phyloP scores from a whole-genome alignment of 1,140 invertebrate genomes.

The Drosophila lini region DNA sequence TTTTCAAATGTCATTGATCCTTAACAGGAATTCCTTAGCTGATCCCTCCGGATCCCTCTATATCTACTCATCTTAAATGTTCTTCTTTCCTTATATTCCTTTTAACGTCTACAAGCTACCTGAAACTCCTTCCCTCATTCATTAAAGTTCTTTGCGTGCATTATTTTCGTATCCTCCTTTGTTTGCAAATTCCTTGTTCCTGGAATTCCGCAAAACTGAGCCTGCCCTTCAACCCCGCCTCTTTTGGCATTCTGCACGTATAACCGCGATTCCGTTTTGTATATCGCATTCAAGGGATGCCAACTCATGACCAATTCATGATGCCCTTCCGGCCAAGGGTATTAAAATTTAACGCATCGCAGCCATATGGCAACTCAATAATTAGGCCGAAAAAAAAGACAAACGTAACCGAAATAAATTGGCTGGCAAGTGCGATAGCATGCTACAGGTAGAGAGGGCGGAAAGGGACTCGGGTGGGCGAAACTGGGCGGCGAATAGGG shows the following conservation, averaged over 20 bases:
- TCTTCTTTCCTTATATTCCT: constrained; percentile 1
- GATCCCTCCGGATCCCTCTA: background rate
- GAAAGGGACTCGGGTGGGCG: constrained; percentile 18
- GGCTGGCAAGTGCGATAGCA: constrained; percentile 69
- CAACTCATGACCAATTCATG: constrained; percentile 38
- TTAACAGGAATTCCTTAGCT: constrained; percentile 9
- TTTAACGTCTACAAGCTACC: background rate
- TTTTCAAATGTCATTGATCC: background rate
- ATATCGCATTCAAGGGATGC: constrained; percentile 4
- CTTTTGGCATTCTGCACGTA: constrained; percentile 8
- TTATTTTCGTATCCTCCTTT: constrained; percentile 16
- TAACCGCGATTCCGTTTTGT: constrained; percentile 11
- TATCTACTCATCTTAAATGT: background rate
- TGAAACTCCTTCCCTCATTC: constrained; percentile 4
- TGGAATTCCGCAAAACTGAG: constrained; percentile 24
- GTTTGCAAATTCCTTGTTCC: constrained; percentile 19
- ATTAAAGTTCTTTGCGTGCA: constrained; percentile 1
- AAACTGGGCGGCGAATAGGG: constrained; percentile 8
- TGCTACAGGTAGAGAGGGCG: constrained; percentile 34
- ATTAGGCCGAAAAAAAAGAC: constrained; percentile 63
- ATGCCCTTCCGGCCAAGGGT: constrained; percentile 47
- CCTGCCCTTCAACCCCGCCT: background rate
- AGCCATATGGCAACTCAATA: constrained; percentile 57
- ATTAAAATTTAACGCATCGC: constrained; percentile 63
- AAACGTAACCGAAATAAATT: constrained; percentile 66